Evolutionary conservation across 2,113 vertebrate species (phyloP).

Genomic region (Aspidoscelis tigris): DNA sequence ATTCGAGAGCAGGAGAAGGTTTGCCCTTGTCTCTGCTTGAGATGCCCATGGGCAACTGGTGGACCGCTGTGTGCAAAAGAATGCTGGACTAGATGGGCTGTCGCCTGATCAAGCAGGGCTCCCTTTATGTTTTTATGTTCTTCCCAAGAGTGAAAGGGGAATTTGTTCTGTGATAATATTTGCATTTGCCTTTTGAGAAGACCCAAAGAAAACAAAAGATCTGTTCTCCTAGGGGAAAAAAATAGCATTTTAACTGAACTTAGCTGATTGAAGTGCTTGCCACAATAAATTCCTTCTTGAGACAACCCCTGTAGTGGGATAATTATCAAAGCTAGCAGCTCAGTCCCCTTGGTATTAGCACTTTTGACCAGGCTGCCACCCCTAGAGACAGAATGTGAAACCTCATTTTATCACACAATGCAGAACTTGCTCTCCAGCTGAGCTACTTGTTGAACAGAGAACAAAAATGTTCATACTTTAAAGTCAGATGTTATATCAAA

Average conservation of each 20-base stretch:
- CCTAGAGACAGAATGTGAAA: slow-evolving; percentile 20
- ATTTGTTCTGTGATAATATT: neutral
- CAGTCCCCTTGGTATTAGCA: slow-evolving; percentile 24
- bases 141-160: neutral
- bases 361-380: slow-evolving; percentile 13
- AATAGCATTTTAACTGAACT: neutral
- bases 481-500: slow-evolving; percentile 16
- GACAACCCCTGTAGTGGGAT: neutral
- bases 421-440: neutral
- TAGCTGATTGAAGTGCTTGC: neutral
- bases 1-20: too few relatives aligned
- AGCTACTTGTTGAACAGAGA: slow-evolving; percentile 15
- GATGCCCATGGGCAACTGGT: too few relatives aligned
- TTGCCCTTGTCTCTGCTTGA: too few relatives aligned
- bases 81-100: too few relatives aligned
- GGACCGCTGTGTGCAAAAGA: too few relatives aligned
- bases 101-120: too few relatives aligned
- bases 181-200: neutral
- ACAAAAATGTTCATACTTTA: slow-evolving; percentile 8
- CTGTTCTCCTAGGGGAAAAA: slow-evolving; percentile 7
- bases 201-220: neutral
- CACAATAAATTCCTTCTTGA: slow-evolving; percentile 12
- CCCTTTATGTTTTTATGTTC: too few relatives aligned
- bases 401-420: slow-evolving; percentile 22
- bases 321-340: slow-evolving; percentile 15